Evolutionary conservation across 2,888 invertebrate genomes (phyloP).

Genomic region (Scaptomyza tumidula): DNA sequence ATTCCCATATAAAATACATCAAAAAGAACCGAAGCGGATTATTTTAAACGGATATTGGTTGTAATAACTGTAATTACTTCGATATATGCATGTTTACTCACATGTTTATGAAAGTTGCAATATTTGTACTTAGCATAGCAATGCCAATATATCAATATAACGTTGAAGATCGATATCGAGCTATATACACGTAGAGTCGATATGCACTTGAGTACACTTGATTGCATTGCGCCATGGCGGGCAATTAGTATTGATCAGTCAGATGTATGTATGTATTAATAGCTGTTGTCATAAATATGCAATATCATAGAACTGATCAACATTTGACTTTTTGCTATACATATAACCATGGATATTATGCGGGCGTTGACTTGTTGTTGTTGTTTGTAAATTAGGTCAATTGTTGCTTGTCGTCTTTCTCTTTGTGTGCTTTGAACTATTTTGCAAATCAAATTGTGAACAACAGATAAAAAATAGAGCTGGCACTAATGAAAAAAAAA

Average conservation of each 20-base stretch:
- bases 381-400: slow-evolving; percentile 7
- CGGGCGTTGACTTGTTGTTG: slow-evolving; percentile 49
- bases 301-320: slow-evolving; percentile 38
- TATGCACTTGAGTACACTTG: slow-evolving; percentile 39
- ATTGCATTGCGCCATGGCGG: slow-evolving; percentile 43
- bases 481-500: not conserved
- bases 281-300: slow-evolving; percentile 61
- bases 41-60: slow-evolving; percentile 4
- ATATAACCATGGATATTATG: slow-evolving; percentile 25
- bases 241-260: slow-evolving; percentile 59
- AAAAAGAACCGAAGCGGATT: slow-evolving; percentile 33
- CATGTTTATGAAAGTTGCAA: not conserved
- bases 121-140: slow-evolving; percentile 12
- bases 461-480: slow-evolving; percentile 44
- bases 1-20: slow-evolving; percentile 13
- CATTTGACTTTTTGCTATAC: not conserved
- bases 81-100: not conserved
- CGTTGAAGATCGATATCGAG: slow-evolving; percentile 28
- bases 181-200: not conserved
- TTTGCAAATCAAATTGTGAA: slow-evolving; percentile 63
- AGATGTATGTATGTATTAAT: slow-evolving; percentile 29
- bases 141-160: not conserved
- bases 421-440: slow-evolving; percentile 21
- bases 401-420: slow-evolving; percentile 1
- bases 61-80: not conserved